phyloP scores from a whole-genome alignment of 2,888 invertebrate genomes.

The Gari tellinella region DNA sequence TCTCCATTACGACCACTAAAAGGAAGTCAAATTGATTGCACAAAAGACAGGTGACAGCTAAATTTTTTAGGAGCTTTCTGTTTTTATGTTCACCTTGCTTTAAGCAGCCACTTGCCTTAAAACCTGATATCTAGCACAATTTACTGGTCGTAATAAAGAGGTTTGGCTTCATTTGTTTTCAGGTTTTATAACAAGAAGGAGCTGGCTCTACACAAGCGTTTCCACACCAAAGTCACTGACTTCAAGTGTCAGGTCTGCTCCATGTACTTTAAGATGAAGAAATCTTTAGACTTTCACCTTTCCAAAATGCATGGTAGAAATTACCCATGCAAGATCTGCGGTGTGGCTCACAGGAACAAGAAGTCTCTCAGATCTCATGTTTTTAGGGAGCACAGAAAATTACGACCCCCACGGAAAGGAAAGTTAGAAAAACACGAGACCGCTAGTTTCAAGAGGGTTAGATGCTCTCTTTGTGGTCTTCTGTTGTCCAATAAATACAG shows the following conservation, averaged over 20 bases:
- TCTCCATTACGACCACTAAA: no score
- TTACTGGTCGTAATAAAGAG: no score
- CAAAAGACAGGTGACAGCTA: no score
- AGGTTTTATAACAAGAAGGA: constrained; percentile 30
- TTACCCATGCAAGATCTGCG: constrained; percentile 18
- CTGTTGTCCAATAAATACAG: constrained; percentile 24
- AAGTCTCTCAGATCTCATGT: constrained; percentile 8
- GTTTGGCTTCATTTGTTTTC: neutral
- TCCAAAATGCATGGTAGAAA: constrained; percentile 3
- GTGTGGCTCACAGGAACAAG: neutral
- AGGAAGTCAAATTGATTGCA: no score
- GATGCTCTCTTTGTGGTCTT: constrained; percentile 17
- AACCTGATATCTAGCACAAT: no score
- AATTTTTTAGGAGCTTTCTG: no score
- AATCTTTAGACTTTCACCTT: constrained; percentile 6
- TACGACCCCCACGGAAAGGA: constrained; percentile 1
- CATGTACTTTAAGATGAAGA: constrained; percentile 18
- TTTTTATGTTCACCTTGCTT: no score
- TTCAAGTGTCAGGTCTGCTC: constrained; percentile 13
- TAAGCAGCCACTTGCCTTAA: no score
- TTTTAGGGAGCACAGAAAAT: constrained; percentile 15
- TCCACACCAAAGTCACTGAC: constrained; percentile 14
- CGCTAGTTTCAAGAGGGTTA: constrained; percentile 15
- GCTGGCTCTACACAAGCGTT: constrained; percentile 19
- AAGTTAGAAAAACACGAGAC: constrained; percentile 13